Conservation (phyloP, 2,888 invertebrate species). For the Sminthurides aquaticus region DNA sequence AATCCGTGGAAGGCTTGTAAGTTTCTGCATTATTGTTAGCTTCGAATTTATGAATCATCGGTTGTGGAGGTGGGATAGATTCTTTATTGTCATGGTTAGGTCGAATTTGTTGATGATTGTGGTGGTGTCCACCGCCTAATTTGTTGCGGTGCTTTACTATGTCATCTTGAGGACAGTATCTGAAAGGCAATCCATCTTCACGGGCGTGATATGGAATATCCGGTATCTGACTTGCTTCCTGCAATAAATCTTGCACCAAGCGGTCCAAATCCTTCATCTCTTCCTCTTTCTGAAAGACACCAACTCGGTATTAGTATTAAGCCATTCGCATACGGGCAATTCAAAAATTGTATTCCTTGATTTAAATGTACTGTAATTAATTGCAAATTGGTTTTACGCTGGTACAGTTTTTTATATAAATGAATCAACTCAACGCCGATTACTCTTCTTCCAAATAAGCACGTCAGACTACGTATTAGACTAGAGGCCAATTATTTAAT, state of each 20-base stretch:
- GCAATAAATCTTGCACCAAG: conserved; percentile 38
- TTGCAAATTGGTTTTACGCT: no score
- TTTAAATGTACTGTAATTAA: no score
- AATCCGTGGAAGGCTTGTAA: background rate
- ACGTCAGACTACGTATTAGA: no score
- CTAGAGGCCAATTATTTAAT: no score
- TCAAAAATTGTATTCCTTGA: no score
- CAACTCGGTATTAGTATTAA: no score
- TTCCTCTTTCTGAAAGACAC: conserved; percentile 16
- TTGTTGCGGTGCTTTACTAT: conserved; percentile 12
- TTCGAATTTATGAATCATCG: background rate
- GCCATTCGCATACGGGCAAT: background rate
- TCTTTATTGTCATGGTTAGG: background rate
- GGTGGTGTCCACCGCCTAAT: background rate
- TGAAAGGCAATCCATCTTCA: conserved; percentile 79
- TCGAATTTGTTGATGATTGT: background rate
- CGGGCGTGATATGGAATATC: conserved; percentile 75
- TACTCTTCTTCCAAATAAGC: no score
- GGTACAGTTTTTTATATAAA: no score
- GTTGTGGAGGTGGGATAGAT: background rate
- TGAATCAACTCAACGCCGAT: no score
- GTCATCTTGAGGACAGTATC: conserved; percentile 52
- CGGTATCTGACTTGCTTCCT: conserved; percentile 41
- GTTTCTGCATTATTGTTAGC: background rate
- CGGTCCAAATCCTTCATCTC: conserved; percentile 43